phyloP scores from a whole-genome alignment of 2,888 invertebrate genomes.

The Callyntrura guangdongensis region DNA sequence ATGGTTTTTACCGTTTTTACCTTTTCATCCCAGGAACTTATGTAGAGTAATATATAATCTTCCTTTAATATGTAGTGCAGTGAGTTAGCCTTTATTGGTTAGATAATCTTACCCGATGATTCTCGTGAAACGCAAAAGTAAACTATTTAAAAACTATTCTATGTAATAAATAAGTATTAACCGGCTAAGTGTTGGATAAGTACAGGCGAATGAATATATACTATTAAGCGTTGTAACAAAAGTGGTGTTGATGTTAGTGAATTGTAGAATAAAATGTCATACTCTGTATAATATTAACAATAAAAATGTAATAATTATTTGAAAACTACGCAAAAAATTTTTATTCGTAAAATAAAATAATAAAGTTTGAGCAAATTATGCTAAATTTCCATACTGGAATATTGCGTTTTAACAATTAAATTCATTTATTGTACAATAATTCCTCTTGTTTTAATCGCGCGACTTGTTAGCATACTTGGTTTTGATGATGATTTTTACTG shows the following conservation, averaged over 20 bases:
- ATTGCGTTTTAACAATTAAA: background rate
- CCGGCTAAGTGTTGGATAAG: background rate
- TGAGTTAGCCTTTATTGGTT: background rate
- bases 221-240: background rate
- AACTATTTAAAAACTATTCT: background rate
- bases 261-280: conserved; percentile 12
- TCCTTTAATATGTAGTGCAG: background rate
- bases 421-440: background rate
- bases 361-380: background rate
- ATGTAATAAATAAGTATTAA: background rate
- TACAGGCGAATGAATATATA: background rate
- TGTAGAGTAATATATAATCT: background rate
- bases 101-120: conserved; percentile 20
- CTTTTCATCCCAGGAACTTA: background rate
- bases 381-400: background rate
- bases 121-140: background rate
- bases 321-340: conserved; percentile 8
- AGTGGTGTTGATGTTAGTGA: background rate
- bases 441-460: background rate
- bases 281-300: background rate
- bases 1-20: background rate
- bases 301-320: conserved; percentile 4
- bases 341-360: background rate
- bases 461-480: too few relatives aligned
- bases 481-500: background rate